Evolutionary conservation across 2,113 vertebrate species (phyloP).

Genomic region (Mus spicilegus): DNA sequence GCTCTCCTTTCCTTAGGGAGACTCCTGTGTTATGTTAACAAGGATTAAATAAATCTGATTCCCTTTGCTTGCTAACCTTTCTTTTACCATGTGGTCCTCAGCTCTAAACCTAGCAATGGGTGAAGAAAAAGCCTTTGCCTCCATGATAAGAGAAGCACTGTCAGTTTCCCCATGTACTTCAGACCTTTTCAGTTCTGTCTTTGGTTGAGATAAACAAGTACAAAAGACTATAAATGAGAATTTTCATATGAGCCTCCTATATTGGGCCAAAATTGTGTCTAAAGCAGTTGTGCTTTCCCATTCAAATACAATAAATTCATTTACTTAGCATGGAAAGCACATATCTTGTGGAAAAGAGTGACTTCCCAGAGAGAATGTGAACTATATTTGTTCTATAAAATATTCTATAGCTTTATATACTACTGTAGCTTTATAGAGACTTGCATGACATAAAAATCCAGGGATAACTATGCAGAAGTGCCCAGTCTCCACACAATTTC

Average conservation of each 20-base stretch:
- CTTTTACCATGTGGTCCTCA: background rate
- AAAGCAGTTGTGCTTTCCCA: background rate
- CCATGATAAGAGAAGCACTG: background rate
- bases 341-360: background rate
- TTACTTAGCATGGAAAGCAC: background rate
- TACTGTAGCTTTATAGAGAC: background rate
- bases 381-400: background rate
- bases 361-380: background rate
- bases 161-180: constrained; percentile 15
- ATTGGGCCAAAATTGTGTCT: background rate
- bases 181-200: background rate
- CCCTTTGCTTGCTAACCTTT: background rate
- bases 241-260: background rate
- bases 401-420: background rate
- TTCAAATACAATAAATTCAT: constrained; percentile 17
- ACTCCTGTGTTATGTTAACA: background rate
- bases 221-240: background rate
- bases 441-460: background rate
- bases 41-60: background rate
- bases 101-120: background rate
- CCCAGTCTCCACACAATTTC: background rate
- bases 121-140: background rate
- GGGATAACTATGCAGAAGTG: background rate
- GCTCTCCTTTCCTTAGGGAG: background rate
- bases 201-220: background rate